Evolutionary conservation across 30 jellyfish, hydroid and myxozoan species (phyloP).

Genomic region (Turritopsis rubra): DNA sequence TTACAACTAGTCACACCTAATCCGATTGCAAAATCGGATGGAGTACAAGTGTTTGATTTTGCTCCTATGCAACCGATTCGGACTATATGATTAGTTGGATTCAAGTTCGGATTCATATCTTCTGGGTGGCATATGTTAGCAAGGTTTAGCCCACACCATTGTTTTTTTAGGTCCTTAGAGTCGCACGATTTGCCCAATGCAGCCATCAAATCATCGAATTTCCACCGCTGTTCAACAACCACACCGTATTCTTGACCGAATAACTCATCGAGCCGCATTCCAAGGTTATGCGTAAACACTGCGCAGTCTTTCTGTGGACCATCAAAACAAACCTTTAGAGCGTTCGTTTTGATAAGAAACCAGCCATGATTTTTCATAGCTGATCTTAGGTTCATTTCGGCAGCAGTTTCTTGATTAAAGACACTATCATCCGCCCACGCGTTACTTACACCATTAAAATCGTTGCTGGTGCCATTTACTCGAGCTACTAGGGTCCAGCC

Average conservation of each 20-base stretch:
- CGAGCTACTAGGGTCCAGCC: slow-evolving; percentile 99
- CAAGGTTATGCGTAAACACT: slow-evolving; percentile 77
- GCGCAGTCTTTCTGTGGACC: slow-evolving; percentile 95
- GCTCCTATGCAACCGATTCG: slow-evolving; percentile 98
- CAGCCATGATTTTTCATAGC: slow-evolving; percentile 95
- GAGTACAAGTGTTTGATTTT: slow-evolving; percentile 76
- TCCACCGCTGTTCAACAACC: slow-evolving; percentile 83
- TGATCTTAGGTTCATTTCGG: slow-evolving; percentile 57
- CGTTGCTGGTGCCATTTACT: slow-evolving; percentile 92
- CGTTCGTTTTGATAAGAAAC: slow-evolving; percentile 76
- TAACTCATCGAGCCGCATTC: slow-evolving; percentile 60
- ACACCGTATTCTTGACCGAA: slow-evolving; percentile 85
- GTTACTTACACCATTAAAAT: slow-evolving; percentile 87
- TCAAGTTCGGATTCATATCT: slow-evolving; percentile 89
- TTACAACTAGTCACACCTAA: slow-evolving; percentile 90
- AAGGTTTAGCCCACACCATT: slow-evolving; percentile 96
- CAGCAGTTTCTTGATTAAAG: slow-evolving; percentile 72
- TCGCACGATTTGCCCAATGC: slow-evolving; percentile 89
- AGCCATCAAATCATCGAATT: slow-evolving; percentile 55
- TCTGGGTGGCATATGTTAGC: slow-evolving; percentile 97
- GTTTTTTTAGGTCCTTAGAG: slow-evolving; percentile 40
- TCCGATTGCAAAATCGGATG: slow-evolving; percentile 93
- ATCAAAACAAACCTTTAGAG: slow-evolving; percentile 82
- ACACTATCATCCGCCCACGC: slow-evolving; percentile 98
- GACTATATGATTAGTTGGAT: slow-evolving; percentile 95